These are phyloP conservation scores for Himantopus leucocephalus DNA, from an alignment of 2,113 vertebrate species.

Conservation along the genomic window DNA sequence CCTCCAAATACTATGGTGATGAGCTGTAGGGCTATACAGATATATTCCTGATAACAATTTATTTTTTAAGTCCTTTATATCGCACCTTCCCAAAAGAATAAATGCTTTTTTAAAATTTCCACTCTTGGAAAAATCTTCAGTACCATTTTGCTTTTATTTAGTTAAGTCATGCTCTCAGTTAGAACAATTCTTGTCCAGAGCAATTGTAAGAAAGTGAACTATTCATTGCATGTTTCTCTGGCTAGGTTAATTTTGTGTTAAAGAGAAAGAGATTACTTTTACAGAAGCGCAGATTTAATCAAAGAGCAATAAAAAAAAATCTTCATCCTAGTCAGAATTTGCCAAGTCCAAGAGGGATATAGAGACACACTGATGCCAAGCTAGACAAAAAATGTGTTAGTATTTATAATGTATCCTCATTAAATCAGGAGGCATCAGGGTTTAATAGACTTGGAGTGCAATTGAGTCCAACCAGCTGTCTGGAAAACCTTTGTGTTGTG, in stretches of 20 bases:
- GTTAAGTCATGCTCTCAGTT: background rate
- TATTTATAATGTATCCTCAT: constrained; percentile 9
- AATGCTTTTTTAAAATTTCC: background rate
- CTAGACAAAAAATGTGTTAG: constrained; percentile 48
- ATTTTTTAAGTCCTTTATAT: background rate
- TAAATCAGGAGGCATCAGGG: constrained; percentile 24
- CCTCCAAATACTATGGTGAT: background rate
- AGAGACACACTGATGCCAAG: background rate
- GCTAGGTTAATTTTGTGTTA: background rate
- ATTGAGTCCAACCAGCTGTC: constrained; percentile 48
- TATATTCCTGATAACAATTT: background rate
- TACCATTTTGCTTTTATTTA: background rate
- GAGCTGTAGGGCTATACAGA: background rate
- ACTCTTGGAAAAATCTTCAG: background rate
- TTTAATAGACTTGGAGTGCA: constrained; percentile 51
- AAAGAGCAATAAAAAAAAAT: background rate
- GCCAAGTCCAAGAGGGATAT: constrained; percentile 7
- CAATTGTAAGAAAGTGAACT: background rate
- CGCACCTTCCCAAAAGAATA: background rate
- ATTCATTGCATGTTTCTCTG: background rate
- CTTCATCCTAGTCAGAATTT: background rate
- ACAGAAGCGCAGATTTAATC: background rate
- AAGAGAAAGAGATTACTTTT: background rate
- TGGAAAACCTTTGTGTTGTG: constrained; percentile 44
- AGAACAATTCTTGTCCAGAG: background rate